phyloP scores from a whole-genome alignment of 64 coral and sea anemone genomes.

The Stylophora pistillata region DNA sequence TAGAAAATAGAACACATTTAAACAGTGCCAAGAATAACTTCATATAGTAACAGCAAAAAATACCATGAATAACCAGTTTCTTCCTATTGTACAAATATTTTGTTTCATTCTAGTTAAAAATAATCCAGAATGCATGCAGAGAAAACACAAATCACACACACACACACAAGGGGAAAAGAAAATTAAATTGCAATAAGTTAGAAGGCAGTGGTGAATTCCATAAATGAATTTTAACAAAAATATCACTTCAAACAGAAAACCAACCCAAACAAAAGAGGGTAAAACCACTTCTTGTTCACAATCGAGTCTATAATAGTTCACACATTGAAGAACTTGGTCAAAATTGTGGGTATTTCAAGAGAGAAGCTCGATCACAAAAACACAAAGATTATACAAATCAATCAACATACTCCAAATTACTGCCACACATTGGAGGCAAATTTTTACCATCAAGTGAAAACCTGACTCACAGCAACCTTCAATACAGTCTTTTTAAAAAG shows the following conservation, averaged over 20 bases:
- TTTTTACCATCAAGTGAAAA: background rate
- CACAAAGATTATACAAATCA: background rate
- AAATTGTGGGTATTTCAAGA: background rate
- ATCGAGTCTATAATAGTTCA: background rate
- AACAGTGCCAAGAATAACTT: no score
- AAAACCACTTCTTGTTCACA: background rate
- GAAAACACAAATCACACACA: background rate
- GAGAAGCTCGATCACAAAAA: background rate
- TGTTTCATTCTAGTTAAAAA: no score
- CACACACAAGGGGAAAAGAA: background rate
- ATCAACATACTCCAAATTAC: background rate
- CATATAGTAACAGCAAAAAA: no score
- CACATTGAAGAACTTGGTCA: background rate
- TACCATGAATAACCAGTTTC: no score
- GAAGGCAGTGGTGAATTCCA: background rate
- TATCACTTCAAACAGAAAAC: background rate
- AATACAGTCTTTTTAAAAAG: background rate
- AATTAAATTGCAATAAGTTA: background rate
- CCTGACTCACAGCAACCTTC: background rate
- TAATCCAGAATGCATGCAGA: background rate
- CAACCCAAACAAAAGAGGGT: background rate
- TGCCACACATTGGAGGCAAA: background rate
- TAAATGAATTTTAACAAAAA: background rate
- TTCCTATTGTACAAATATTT: no score
- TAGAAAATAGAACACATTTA: no score